phyloP scores from a whole-genome alignment of 1,140 invertebrate species.

The Thaumatotibia leucotreta region DNA sequence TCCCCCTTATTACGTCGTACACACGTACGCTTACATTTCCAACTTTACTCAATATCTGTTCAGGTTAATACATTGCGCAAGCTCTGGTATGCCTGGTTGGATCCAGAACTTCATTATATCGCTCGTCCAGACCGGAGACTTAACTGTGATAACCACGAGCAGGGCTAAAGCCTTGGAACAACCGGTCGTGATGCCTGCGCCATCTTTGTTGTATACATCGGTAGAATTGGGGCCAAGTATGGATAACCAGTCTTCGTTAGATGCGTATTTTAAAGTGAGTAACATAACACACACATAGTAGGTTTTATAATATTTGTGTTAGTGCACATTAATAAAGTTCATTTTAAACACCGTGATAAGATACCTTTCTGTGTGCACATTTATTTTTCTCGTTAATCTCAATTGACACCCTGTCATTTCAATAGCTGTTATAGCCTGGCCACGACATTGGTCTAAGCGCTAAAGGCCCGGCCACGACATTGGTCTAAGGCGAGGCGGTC shows the following conservation, averaged over 20 bases:
- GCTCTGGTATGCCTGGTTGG: slow-evolving; percentile 80
- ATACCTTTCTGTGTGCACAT: no score
- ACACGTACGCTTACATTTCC: background rate
- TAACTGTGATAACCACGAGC: slow-evolving; percentile 62
- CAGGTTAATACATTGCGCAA: slow-evolving; percentile 78
- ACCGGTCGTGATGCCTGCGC: slow-evolving; percentile 33
- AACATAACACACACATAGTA: no score
- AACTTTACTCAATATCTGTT: background rate
- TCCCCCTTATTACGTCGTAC: background rate
- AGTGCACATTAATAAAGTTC: no score
- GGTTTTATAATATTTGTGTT: no score
- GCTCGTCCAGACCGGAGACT: slow-evolving; percentile 73
- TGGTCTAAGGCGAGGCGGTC: no score
- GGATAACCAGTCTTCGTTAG: background rate
- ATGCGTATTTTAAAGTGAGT: background rate
- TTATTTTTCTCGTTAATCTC: no score
- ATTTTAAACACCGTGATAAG: no score
- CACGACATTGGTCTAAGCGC: no score
- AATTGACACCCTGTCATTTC: no score
- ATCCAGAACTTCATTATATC: slow-evolving; percentile 80
- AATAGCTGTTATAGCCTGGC: no score
- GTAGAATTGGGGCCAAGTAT: slow-evolving; percentile 3
- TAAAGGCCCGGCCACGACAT: no score
- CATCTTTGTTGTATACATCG: slow-evolving; percentile 22
- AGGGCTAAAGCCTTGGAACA: slow-evolving; percentile 35